Base-by-base conservation (phyloP, 2,113 vertebrate genomes). In the Nothocercus nigrocapillus region DNA sequence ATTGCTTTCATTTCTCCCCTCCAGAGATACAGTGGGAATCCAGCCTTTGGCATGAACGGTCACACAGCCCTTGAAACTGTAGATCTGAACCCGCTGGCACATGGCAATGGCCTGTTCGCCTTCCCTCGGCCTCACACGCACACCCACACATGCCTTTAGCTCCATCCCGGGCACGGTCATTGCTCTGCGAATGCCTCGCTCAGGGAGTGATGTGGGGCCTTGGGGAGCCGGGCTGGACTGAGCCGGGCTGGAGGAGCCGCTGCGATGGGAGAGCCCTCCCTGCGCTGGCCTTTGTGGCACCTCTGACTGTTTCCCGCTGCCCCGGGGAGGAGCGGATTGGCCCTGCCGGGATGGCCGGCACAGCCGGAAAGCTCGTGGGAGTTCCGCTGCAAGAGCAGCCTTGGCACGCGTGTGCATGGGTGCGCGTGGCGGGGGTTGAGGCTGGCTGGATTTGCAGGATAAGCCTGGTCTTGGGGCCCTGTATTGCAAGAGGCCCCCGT, bases 41-140 rank as follows among this genome's bases (percentile, higher is more conserved):
- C 76, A 93, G 92, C 69, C 74, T 75, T 70, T 53, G 73, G 90
- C 74, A 85, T 5, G 2, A 93, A 25, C 63, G 4, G 0, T 62
- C 0, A 0, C 87, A 47, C 42, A 72, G 77, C 64, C 47, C 92
- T 72, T 66, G 47, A 75, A 61, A 16, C 61, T 2, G 1, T 5
- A 38, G 80, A 69, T 30, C 56, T 75, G 56, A 59, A 25, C 4
- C 7, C 51, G 45, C 68, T 0, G 0, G 73, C 32, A 27, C 0
- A 0, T 1, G 59, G 79, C 61, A 24, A n/a, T 21, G 53, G 5
- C 0, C 0, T 0, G 0, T 80, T 78, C 0, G 1, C n/a, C 63
- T 72, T 59, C 87, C 59, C 3, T 0, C 0, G 0, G 76, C 77
- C 86, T 68, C 21, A 11, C 32, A 15, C 32, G 30, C 20, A 15